Evolutionary conservation across 2,797 vertebrate species (phyloP).

Genomic region (Pseudotriccus pelzelni): DNA sequence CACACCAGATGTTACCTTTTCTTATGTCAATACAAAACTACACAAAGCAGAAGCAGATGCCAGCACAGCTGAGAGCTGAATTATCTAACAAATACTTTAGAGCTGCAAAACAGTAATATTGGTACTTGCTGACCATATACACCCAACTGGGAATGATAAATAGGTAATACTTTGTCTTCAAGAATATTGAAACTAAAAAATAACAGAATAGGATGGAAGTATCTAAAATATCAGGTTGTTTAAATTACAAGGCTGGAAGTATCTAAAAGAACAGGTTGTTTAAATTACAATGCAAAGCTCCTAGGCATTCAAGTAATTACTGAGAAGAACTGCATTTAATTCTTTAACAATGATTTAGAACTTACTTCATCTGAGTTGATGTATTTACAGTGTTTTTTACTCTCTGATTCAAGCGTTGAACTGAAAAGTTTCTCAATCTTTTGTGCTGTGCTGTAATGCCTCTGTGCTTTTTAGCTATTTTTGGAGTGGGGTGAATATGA

Average conservation of each 20-base stretch:
- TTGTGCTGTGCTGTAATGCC: neutral
- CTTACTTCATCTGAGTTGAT: neutral
- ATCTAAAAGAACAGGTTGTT: neutral
- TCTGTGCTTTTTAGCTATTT: neutral
- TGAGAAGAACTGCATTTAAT: neutral
- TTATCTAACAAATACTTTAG: constrained; percentile 42
- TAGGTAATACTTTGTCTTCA: neutral
- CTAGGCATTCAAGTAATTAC: neutral
- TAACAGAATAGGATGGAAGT: neutral
- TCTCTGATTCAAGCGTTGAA: neutral
- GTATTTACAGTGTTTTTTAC: neutral
- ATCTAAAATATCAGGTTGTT: neutral
- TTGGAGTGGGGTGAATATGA: neutral
- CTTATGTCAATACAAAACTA: constrained; percentile 4
- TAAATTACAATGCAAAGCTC: neutral
- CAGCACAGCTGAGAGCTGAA: constrained; percentile 13
- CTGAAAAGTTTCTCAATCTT: neutral
- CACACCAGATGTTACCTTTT: constrained; percentile 13
- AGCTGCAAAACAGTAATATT: neutral
- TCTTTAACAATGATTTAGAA: neutral
- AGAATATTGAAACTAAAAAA: neutral
- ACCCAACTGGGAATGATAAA: neutral
- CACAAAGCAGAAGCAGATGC: neutral
- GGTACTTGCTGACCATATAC: constrained; percentile 14
- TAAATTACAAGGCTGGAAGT: neutral